Percentiles rank a stretch among this genome's conserved stretches.
These are phyloP conservation scores for Sycophila texana DNA, from an alignment of 2,888 invertebrate species.

Conservation along the genomic window DNA sequence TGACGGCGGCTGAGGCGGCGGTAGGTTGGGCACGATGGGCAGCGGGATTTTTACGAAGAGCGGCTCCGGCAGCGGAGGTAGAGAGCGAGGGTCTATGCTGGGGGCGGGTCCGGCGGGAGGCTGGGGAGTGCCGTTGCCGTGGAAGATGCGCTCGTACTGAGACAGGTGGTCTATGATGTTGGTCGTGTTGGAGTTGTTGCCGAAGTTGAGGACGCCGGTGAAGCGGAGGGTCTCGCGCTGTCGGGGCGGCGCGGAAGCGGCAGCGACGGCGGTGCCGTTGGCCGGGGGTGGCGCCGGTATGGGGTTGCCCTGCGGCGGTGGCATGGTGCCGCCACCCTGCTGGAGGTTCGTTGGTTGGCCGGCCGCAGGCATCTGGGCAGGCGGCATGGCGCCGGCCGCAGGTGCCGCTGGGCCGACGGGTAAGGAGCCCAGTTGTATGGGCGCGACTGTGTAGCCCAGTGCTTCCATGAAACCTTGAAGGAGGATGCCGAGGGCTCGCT, in stretches of 20 bases:
- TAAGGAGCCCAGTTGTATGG: conserved; percentile 67
- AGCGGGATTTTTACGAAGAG: conserved; percentile 69
- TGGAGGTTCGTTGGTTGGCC: neutral
- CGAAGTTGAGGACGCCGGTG: conserved; percentile 72
- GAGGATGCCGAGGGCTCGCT: conserved; percentile 70
- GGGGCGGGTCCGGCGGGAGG: conserved; percentile 28
- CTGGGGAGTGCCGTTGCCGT: conserved; percentile 57
- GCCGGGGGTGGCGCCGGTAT: conserved; percentile 25
- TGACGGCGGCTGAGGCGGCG: conserved; percentile 59
- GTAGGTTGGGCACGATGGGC: conserved; percentile 67
- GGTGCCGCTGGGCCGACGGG: conserved; percentile 63
- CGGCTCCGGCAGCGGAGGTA: conserved; percentile 61
- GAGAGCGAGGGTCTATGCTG: conserved; percentile 18
- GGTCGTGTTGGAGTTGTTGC: conserved; percentile 64
- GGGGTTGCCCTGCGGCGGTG: conserved; percentile 11
- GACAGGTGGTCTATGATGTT: conserved; percentile 68
- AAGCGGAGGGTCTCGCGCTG: conserved; percentile 70
- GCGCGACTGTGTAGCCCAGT: conserved; percentile 68
- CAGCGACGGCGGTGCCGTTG: conserved; percentile 6
- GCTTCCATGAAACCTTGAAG: conserved; percentile 70
- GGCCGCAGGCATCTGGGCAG: conserved; percentile 33
- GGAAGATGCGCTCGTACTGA: conserved; percentile 70
- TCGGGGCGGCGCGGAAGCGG: conserved; percentile 54
- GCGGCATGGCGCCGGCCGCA: conserved; percentile 46
- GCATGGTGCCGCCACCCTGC: neutral